Evolutionary conservation across 1,140 invertebrate species (phyloP), one percentile per base, ranked within the genome.

Genomic region (Goniozus legneri): DNA sequence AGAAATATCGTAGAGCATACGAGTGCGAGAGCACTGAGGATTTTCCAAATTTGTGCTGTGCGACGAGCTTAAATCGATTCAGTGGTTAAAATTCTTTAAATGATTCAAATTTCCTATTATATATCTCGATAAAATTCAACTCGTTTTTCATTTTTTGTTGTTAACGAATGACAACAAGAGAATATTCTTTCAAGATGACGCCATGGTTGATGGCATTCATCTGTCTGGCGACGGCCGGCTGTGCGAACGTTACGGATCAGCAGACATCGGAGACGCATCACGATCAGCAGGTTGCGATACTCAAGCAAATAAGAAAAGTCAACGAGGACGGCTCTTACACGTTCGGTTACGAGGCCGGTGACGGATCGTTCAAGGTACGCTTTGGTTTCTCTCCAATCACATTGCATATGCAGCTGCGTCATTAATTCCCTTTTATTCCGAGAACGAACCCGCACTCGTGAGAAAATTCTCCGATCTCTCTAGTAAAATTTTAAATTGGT

Each of bases 251-350:
- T 12, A 76, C 71, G 19, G 74, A 76, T 59, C 74, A 76, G 39
- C 69, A 73, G 42, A 69, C 71, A 15, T 75, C 73, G 2, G 74
- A 75, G 45, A 75, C 68, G 35, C 63, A 68, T 22, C 62, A 69
- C 13, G 64, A 74, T 54, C 65, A 73, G 37, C 76, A 77, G 58
- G 80, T 82, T 10, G 76, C 79, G 8, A 84, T 84, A 52, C 69
- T 84, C 20, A 89, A 90, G 63, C 86, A 89, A 67, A 88, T 92
- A 52, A 83, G 88, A 48, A 81, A 85, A 67, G 76, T 89, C 0
- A 91, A 91, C 60, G 84, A 89, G 30, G 89, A 92, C 68, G 88
- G 88, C 15, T 87, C 87, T 0, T 92, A 91, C 59, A 91, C 88
- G 0, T 89, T 88, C 49, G 89, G 89, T 0, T 91, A 88, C 59